phyloP scores from a whole-genome alignment of 2,797 vertebrate species.

The Lophotriccus pileatus region DNA sequence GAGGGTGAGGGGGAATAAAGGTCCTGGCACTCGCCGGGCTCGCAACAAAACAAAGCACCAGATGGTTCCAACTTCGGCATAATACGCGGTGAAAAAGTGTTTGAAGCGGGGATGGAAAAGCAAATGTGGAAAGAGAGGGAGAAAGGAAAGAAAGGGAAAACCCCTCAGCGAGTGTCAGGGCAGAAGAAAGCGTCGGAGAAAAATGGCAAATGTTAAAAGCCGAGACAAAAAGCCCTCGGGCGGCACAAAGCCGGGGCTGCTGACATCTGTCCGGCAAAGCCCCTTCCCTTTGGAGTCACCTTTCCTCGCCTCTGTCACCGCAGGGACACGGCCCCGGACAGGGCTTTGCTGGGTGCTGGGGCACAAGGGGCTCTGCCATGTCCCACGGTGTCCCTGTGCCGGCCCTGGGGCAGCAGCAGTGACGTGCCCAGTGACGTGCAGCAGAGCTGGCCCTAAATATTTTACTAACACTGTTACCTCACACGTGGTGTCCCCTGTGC shows the following conservation, averaged over 20 bases:
- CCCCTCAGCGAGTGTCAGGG: constrained; percentile 14
- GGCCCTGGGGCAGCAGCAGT: neutral
- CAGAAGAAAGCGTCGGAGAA: constrained; percentile 9
- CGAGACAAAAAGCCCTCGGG: neutral
- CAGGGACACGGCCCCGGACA: fast-evolving
- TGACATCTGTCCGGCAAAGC: constrained; percentile 47
- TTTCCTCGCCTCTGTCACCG: neutral
- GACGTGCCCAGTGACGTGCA: fast-evolving
- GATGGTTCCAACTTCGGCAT: constrained; percentile 30
- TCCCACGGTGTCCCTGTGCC: neutral
- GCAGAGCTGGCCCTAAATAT: neutral
- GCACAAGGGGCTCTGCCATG: neutral
- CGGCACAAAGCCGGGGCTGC: neutral
- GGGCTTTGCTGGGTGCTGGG: neutral
- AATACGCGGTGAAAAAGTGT: neutral
- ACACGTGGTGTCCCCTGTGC: fast-evolving
- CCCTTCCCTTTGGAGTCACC: neutral
- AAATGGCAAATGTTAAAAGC: constrained; percentile 47
- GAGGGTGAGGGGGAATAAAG: constrained; percentile 25
- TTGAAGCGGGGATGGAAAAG: neutral
- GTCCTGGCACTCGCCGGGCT: constrained; percentile 25
- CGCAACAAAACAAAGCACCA: constrained; percentile 44
- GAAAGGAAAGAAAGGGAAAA: neutral
- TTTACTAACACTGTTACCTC: fast-evolving
- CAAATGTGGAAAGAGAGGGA: neutral